Conservation (phyloP, 1,140 invertebrate species). For the Drosophila erecta region DNA sequence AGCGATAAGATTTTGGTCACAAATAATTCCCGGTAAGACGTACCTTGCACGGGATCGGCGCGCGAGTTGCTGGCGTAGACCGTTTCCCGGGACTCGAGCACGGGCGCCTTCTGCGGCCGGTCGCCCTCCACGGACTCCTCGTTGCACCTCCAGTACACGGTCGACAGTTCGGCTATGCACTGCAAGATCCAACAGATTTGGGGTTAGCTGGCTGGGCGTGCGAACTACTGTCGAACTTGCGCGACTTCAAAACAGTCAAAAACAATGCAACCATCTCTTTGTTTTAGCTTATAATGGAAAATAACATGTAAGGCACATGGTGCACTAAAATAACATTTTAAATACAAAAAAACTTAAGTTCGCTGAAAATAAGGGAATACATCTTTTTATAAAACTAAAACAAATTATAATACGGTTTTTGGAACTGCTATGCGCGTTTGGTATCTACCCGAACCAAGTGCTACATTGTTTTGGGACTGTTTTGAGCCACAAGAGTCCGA, state of each 20-base stretch:
- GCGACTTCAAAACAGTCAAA: background rate
- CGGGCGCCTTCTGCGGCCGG: conserved; percentile 87
- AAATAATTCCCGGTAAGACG: conserved; percentile 84
- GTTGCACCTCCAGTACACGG: conserved; percentile 90
- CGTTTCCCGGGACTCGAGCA: conserved; percentile 87
- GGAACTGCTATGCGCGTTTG: no score
- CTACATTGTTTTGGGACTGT: background rate
- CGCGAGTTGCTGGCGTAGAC: conserved; percentile 85
- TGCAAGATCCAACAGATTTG: conserved; percentile 64
- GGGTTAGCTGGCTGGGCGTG: conserved; percentile 4
- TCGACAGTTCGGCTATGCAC: conserved; percentile 89
- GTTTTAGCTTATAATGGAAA: background rate
- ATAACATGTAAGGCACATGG: no score
- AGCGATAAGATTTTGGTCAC: conserved; percentile 84
- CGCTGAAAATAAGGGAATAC: background rate
- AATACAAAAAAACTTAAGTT: background rate
- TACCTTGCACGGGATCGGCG: conserved; percentile 87
- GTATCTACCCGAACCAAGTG: background rate
- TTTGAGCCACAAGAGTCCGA: conserved; percentile 4
- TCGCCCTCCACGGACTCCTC: conserved; percentile 90
- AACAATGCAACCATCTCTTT: background rate
- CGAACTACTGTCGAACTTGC: conserved; percentile 8
- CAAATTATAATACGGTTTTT: background rate
- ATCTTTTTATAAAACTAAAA: background rate
- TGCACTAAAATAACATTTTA: no score